Conservation (phyloP, 2,113 vertebrate species). For the human region GRCh38 chr6:41503001-41503500, state of each 20-base stretch:
- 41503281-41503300: conserved; percentile 57
- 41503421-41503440: conserved; percentile 97
- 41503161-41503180: conserved; percentile 33
- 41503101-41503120: background rate
- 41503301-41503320: conserved; percentile 81
- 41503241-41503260: background rate
- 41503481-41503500: conserved; percentile 97
- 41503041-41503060: background rate
- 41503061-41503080: fast-evolving
- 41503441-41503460: conserved; percentile 99
- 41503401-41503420: conserved; percentile 98
- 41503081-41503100: background rate
- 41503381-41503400: conserved; percentile 93
- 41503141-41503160: conserved; percentile 20
- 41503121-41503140: conserved; percentile 48
- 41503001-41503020: background rate
- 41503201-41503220: conserved; percentile 74
- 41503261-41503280: background rate
- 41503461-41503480: conserved; percentile 71
- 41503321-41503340: conserved; percentile 85
- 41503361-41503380: conserved; percentile 95
- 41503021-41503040: background rate
- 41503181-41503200: conserved; percentile 9
- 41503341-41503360: conserved; percentile 89
- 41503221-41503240: conserved; percentile 60